phyloP scores from a whole-genome alignment of 1,140 invertebrate genomes.

The Nomia melanderi region DNA sequence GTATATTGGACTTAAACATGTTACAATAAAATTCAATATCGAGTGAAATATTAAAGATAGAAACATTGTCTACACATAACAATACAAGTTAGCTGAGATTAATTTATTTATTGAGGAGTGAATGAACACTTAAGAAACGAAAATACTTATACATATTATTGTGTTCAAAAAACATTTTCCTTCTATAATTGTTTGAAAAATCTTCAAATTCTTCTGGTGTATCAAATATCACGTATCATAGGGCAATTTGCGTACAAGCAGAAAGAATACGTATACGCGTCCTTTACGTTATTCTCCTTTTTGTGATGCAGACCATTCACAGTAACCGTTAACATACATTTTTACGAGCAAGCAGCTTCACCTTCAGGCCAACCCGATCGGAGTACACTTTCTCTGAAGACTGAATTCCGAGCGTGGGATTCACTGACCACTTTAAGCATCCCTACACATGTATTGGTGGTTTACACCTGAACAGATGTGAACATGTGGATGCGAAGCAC shows the following conservation, averaged over 20 bases:
- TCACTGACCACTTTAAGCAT: slow-evolving; percentile 39
- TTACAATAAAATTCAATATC: too few species aligned
- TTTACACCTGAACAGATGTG: slow-evolving; percentile 17
- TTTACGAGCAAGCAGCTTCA: slow-evolving; percentile 52
- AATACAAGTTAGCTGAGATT: too few species aligned
- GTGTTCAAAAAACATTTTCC: too few species aligned
- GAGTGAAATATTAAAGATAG: too few species aligned
- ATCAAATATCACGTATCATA: not conserved
- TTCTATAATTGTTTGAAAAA: not conserved
- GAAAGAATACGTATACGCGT: not conserved
- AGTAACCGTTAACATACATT: slow-evolving; percentile 66
- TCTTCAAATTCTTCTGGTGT: not conserved
- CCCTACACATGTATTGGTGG: not conserved
- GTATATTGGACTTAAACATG: too few species aligned
- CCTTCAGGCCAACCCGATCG: slow-evolving; percentile 65
- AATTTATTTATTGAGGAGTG: too few species aligned
- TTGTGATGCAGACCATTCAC: slow-evolving; percentile 27
- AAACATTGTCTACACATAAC: too few species aligned
- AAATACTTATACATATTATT: too few species aligned
- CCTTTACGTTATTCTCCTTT: not conserved
- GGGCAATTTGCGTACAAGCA: not conserved
- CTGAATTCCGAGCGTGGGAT: slow-evolving; percentile 72
- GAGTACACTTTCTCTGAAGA: slow-evolving; percentile 72
- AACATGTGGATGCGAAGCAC: slow-evolving; percentile 14
- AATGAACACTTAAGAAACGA: too few species aligned